These are phyloP conservation scores for Ylistrum balloti DNA, from an alignment of 1,140 invertebrate genomes.

Conservation along the genomic window DNA sequence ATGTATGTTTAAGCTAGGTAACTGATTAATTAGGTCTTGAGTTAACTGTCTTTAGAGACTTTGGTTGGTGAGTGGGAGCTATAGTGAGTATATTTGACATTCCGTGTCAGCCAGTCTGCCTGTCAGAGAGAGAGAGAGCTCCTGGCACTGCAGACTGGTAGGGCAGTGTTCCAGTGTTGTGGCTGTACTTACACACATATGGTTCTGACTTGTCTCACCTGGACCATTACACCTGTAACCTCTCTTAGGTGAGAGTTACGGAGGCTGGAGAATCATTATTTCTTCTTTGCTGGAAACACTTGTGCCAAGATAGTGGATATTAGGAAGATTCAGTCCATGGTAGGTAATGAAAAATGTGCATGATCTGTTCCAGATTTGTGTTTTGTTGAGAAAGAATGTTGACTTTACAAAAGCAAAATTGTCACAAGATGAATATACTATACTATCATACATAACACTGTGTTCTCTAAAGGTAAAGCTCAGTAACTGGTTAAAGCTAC, in stretches of 20 bases:
- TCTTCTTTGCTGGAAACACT: neutral
- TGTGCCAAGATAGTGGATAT: neutral
- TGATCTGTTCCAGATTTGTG: neutral
- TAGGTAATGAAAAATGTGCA: neutral
- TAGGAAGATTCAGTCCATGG: neutral
- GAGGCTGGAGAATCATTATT: neutral
- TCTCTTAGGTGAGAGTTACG: neutral
- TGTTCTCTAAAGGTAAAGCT: too few species aligned
- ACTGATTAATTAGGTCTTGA: neutral
- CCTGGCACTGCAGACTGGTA: neutral
- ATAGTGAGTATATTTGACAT: constrained; percentile 3
- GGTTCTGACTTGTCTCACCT: neutral
- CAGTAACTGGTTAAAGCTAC: neutral
- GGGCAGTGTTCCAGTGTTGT: neutral
- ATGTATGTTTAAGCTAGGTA: neutral
- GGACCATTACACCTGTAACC: constrained; percentile 29
- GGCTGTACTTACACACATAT: neutral
- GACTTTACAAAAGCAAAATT: neutral
- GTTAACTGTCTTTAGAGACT: neutral
- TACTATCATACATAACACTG: too few species aligned
- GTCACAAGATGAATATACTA: neutral
- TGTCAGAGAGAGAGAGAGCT: constrained; percentile 17
- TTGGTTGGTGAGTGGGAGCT: neutral
- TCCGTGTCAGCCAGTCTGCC: constrained; percentile 16
- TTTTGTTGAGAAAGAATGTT: neutral